Conservation (phyloP, 1,140 invertebrate species). For the Phenacoccus solenopsis region DNA sequence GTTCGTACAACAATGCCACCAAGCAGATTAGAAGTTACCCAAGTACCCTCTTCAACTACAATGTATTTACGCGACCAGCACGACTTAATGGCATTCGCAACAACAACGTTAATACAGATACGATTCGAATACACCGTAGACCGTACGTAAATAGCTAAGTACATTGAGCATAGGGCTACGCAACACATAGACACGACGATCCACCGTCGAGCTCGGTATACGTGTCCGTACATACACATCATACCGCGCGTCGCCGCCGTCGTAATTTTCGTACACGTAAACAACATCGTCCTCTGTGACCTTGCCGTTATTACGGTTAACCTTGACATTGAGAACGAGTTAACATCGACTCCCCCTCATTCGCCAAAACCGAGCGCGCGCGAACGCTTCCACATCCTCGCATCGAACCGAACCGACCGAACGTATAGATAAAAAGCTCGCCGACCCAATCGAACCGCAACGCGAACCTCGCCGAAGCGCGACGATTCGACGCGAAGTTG, state of each 20-base stretch:
- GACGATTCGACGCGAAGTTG: background rate
- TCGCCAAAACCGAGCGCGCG: background rate
- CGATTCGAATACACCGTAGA: too few species aligned
- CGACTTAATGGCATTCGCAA: too few species aligned
- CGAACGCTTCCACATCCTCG: background rate
- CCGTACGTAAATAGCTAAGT: too few species aligned
- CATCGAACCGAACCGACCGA: background rate
- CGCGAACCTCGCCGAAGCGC: background rate
- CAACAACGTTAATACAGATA: too few species aligned
- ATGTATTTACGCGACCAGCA: too few species aligned
- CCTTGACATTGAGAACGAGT: conserved; percentile 25
- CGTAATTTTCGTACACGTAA: background rate
- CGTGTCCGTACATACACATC: background rate
- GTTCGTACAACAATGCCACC: too few species aligned
- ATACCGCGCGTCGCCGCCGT: background rate
- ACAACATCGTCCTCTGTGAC: conserved; percentile 12
- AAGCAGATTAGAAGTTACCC: too few species aligned
- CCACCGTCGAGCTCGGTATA: background rate
- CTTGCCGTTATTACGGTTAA: conserved; percentile 18
- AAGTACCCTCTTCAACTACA: too few species aligned
- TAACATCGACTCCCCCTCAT: conserved; percentile 19
- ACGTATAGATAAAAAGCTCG: background rate
- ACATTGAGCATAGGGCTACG: too few species aligned
- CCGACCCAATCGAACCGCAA: background rate
- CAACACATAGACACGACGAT: too few species aligned